phyloP scores from a whole-genome alignment of 2,888 invertebrate genomes.

The Ochropacha duplaris region DNA sequence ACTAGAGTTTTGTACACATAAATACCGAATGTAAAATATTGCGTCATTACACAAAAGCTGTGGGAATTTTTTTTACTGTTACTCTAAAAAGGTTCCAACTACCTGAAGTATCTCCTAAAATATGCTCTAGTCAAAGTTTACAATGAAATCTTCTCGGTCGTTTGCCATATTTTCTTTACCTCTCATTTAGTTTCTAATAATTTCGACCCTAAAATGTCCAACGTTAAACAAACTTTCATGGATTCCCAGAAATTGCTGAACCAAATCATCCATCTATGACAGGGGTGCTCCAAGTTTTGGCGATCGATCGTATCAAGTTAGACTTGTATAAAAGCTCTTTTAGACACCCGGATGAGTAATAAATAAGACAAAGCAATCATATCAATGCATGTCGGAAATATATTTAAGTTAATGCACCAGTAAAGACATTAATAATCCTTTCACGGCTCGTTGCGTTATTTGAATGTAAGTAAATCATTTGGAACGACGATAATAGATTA shows the following conservation, averaged over 20 bases:
- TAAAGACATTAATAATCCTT: background rate
- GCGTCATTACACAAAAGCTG: background rate
- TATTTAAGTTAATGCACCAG: background rate
- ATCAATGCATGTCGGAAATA: background rate
- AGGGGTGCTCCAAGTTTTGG: background rate
- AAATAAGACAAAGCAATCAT: background rate
- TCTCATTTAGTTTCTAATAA: no score
- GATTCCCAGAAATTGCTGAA: background rate
- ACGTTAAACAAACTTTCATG: background rate
- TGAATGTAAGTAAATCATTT: background rate
- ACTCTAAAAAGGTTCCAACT: no score
- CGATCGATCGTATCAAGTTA: background rate
- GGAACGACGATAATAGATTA: background rate
- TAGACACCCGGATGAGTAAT: background rate
- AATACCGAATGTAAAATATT: background rate
- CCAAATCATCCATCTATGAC: background rate
- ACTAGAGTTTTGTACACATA: conserved; percentile 28
- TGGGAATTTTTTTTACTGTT: background rate
- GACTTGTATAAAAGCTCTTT: background rate
- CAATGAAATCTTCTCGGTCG: no score
- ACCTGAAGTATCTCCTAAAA: no score
- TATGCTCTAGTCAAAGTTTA: no score
- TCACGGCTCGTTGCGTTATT: background rate
- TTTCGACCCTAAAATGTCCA: background rate
- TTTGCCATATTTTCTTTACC: no score